Evolutionary conservation across 2,797 vertebrate species (phyloP).

Genomic region (Microctenopoma lineatum): DNA sequence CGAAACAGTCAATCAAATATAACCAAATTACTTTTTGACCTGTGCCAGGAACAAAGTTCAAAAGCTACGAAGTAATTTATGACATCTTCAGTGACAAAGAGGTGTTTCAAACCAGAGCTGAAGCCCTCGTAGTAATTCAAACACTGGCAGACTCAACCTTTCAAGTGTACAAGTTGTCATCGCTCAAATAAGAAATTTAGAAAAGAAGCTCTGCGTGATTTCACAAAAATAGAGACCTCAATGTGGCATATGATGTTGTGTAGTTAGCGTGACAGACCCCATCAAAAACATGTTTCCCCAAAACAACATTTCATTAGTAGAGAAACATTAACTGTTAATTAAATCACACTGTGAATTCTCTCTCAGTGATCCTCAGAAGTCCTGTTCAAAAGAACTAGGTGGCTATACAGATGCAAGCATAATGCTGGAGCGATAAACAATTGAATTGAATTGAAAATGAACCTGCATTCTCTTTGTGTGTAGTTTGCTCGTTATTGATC

Average conservation of each 20-base stretch:
- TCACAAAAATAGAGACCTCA: neutral
- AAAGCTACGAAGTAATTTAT: neutral
- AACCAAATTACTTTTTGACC: conserved; percentile 5
- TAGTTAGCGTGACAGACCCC: neutral
- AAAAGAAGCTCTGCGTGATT: neutral
- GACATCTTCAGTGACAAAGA: neutral
- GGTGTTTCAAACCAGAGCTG: neutral
- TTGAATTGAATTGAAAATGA: too few relatives aligned
- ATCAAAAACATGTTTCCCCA: too few relatives aligned
- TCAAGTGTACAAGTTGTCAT: neutral
- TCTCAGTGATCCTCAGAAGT: too few relatives aligned
- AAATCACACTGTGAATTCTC: too few relatives aligned
- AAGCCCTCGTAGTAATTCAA: neutral
- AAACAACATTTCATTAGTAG: too few relatives aligned
- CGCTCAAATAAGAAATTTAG: neutral
- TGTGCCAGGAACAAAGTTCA: neutral
- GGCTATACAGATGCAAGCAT: too few relatives aligned
- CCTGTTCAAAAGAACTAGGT: too few relatives aligned
- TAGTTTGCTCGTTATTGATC: too few relatives aligned
- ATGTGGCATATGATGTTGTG: neutral
- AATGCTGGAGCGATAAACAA: too few relatives aligned
- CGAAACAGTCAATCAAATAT: conserved; percentile 9
- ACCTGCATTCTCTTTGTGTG: too few relatives aligned
- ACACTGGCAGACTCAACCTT: neutral
- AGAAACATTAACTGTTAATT: too few relatives aligned